Evolutionary conservation across 1,140 invertebrate genomes (phyloP).

Genomic region (Halictus rubicundus): DNA sequence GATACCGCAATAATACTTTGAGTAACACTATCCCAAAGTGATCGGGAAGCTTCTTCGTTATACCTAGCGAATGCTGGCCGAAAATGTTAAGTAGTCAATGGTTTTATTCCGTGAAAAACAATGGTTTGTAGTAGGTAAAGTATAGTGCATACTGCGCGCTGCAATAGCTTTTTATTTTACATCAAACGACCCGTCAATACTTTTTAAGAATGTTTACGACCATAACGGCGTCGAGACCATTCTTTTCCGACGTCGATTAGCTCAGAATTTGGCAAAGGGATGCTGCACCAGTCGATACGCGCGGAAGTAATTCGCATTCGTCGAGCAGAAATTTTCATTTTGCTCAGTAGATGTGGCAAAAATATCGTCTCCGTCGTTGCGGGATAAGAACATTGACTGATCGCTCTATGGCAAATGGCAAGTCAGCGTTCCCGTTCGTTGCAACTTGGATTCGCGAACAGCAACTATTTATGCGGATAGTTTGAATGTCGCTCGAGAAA

Average conservation of each 20-base stretch:
- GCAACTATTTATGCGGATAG: constrained; percentile 11
- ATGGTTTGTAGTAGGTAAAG: no score
- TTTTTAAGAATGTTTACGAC: not conserved
- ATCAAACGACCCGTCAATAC: not conserved
- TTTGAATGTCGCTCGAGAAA: constrained; percentile 40
- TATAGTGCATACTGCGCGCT: no score
- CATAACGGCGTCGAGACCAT: not conserved
- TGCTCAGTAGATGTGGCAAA: no score
- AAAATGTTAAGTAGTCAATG: no score
- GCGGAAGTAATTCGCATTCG: constrained; percentile 10
- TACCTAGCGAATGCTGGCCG: no score
- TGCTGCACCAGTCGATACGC: not conserved
- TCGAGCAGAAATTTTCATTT: constrained; percentile 23
- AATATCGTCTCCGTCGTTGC: not conserved
- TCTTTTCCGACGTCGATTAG: constrained; percentile 31
- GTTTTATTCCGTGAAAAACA: no score
- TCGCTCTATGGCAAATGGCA: constrained; percentile 4
- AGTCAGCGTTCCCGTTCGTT: constrained; percentile 1
- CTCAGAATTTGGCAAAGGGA: constrained; percentile 41
- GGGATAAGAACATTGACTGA: constrained; percentile 27
- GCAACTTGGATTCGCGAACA: not conserved
- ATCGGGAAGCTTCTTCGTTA: no score
- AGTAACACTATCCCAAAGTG: no score
- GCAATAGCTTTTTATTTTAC: no score
- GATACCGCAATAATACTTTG: no score